Conservation (phyloP, 1,140 invertebrate genomes). For the Mamestra configurata region DNA sequence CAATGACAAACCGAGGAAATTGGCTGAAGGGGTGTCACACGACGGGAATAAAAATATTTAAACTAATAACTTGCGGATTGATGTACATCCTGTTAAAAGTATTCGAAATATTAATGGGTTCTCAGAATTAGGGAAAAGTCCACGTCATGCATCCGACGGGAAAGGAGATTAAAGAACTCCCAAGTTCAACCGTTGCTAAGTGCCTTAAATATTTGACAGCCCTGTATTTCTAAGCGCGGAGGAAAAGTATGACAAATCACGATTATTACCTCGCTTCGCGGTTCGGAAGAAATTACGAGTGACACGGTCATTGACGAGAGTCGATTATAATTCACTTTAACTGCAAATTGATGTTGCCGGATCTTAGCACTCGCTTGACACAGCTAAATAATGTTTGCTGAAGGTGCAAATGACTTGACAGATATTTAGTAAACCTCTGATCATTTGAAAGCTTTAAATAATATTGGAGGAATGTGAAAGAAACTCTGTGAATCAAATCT, state of each 20-base stretch:
- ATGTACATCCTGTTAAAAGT: conserved; percentile 44
- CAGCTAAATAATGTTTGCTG: conserved; percentile 12
- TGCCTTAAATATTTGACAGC: conserved; percentile 41
- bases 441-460: neutral
- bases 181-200: conserved; percentile 1
- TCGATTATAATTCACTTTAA: conserved; percentile 54
- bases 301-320: conserved; percentile 52
- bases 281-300: conserved; percentile 53
- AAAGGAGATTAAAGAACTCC: conserved; percentile 38
- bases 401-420: neutral
- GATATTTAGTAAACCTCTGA: neutral
- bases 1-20: conserved; percentile 54
- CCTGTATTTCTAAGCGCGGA: conserved; percentile 56
- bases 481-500: neutral
- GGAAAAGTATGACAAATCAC: conserved; percentile 81
- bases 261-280: conserved; percentile 61
- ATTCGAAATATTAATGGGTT: conserved; percentile 19
- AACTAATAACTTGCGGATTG: conserved; percentile 32
- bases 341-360: conserved; percentile 39
- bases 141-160: conserved; percentile 7
- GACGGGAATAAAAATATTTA: conserved; percentile 15
- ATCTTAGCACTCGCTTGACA: conserved; percentile 23
- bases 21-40: conserved; percentile 45
- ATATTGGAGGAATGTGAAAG: neutral
- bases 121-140: conserved; percentile 13